Evolutionary conservation across 1,140 invertebrate genomes (phyloP).

Genomic region (Heterodera carotae): DNA sequence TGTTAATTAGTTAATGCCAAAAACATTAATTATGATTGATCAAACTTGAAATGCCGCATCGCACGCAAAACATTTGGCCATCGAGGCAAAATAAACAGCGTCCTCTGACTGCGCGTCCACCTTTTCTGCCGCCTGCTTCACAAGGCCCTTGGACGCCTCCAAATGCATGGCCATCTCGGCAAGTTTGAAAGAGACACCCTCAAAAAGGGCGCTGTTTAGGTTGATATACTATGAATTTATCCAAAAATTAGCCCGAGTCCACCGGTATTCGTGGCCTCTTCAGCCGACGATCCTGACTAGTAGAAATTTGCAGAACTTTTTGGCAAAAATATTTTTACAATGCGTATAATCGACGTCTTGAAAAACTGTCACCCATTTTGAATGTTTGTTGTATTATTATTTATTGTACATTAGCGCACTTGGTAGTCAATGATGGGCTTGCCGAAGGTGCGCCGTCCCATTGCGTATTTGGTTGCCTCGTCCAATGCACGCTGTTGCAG

Average conservation of each 20-base stretch:
- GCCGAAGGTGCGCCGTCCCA: constrained; percentile 91
- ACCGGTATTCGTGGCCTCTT: no score
- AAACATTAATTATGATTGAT: no score
- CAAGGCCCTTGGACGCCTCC: constrained; percentile 82
- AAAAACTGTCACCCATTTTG: no score
- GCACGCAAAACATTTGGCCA: constrained; percentile 86
- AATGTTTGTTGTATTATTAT: no score
- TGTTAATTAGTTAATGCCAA: no score
- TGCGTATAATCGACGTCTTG: no score
- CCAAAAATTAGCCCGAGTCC: no score
- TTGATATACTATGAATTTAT: no score
- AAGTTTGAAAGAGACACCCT: constrained; percentile 89
- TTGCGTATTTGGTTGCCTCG: constrained; percentile 87
- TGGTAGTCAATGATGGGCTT: constrained; percentile 73
- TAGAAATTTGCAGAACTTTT: no score
- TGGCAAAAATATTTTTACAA: no score
- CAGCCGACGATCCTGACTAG: no score
- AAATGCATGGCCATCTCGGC: constrained; percentile 90
- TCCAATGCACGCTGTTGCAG: constrained; percentile 84
- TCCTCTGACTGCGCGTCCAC: constrained; percentile 78
- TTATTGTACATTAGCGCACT: neutral
- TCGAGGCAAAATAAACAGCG: constrained; percentile 72
- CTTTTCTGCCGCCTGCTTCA: constrained; percentile 84
- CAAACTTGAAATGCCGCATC: constrained; percentile 75
- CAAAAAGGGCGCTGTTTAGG: constrained; percentile 53